Evolutionary conservation across 2,797 vertebrate genomes (phyloP), one percentile per base, ranked within the genome.

Genomic region (Cossypha heuglini): DNA sequence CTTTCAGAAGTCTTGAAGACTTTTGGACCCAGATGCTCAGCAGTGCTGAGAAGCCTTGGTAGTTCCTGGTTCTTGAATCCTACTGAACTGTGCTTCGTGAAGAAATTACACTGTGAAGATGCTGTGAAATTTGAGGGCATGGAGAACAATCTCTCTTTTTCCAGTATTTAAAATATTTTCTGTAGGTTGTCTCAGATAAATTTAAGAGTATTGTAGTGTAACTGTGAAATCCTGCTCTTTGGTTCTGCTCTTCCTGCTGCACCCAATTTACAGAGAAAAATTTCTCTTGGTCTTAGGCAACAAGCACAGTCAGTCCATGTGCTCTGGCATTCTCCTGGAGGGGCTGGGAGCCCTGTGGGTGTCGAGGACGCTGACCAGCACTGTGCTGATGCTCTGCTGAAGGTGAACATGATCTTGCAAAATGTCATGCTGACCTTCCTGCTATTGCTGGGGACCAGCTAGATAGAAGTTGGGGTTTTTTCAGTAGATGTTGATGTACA

Each of bases 361-460:
- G 33, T 13, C 0, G 0, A 25, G 29, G 31, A 9, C 42, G 33
- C n/a, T 18, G 3, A 21, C 45, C 62, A 52, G 76, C n/a, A 3
- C 63, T 29, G 20, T 67, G 52, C 58, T 55, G 33, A 21, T 28
- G 71, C 28, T 78, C 42, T 76, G 62, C 88, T 64, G 46, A 85
- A 82, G 45, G 29, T 46, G 72, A 83, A 31, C 26, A 0, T 6
- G 24, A 66, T 26, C 69, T 83, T 83, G 63, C 49, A 59, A 40
- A 69, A n/a, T 13, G 20, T 16, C 24, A 1, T 61, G 46, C 38
- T 73, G 54, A 63, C 57, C 26, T 84, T 71, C 42, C 82, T 75
- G 61, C 45, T 5, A 0, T 68, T 90, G 40, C 63, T 69, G 63
- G 33, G 55, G 14, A 54, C 16, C 29, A 67, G 11, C 43, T 33